phyloP scores from a whole-genome alignment of 53 echinoderm and acorn worm genomes.

The Temnopleurus reevesii region DNA sequence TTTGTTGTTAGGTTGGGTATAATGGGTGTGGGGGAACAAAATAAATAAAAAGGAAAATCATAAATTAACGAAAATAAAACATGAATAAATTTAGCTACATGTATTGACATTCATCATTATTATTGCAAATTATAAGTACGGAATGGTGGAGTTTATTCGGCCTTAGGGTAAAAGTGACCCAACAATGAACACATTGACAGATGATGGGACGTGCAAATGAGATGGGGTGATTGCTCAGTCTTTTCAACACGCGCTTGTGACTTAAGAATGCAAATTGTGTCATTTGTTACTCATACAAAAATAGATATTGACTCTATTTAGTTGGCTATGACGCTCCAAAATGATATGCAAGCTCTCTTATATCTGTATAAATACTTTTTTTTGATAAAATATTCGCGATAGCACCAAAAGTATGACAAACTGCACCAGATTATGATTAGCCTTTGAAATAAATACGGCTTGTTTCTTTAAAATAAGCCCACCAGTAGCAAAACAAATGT shows the following conservation, averaged over 20 bases:
- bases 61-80: conserved; percentile 3
- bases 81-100: not conserved
- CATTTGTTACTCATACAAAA: too few relatives aligned
- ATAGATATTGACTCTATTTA: too few relatives aligned
- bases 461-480: too few relatives aligned
- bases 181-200: conserved; percentile 3
- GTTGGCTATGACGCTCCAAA: too few relatives aligned
- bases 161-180: not conserved
- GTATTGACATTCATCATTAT: not conserved
- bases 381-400: too few relatives aligned
- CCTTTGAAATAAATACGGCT: too few relatives aligned
- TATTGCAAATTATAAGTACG: conserved; percentile 16
- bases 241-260: not conserved
- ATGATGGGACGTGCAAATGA: conserved; percentile 35
- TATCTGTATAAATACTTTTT: too few relatives aligned
- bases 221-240: not conserved
- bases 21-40: conserved; percentile 37
- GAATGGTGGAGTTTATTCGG: conserved; percentile 20
- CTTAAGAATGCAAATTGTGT: too few relatives aligned
- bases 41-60: conserved; percentile 41
- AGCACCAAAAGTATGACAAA: too few relatives aligned
- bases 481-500: too few relatives aligned
- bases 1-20: not conserved
- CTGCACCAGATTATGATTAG: too few relatives aligned
- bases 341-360: too few relatives aligned